These are phyloP conservation scores for Chrysochloris asiatica DNA, from an alignment of 2,113 vertebrate genomes.

Conservation along the genomic window DNA sequence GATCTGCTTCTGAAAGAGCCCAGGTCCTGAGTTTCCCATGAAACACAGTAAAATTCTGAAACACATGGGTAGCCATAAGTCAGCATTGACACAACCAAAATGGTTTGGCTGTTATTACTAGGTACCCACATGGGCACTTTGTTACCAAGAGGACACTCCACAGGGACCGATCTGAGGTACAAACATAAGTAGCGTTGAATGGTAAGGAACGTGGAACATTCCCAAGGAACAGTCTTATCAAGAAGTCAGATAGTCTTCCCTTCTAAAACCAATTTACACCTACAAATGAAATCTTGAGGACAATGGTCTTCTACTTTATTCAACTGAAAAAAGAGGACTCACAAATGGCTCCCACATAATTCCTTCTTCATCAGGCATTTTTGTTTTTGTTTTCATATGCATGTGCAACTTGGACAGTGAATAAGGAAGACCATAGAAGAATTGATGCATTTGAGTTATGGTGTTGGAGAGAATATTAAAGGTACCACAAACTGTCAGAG, in stretches of 20 bases:
- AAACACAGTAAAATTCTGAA: neutral
- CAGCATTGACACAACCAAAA: neutral
- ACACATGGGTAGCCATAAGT: neutral
- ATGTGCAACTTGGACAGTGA: too few relatives aligned
- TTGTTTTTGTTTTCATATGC: too few relatives aligned
- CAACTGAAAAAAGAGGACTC: too few relatives aligned
- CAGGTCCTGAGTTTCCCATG: neutral
- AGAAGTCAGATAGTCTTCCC: neutral
- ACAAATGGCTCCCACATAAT: neutral
- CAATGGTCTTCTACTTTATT: neutral
- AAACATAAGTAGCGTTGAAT: accelerated
- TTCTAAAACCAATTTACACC: neutral
- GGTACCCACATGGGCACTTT: too few relatives aligned
- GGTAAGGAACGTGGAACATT: neutral
- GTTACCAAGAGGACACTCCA: neutral
- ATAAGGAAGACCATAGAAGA: too few relatives aligned
- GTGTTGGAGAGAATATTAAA: too few relatives aligned
- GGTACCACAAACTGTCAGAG: too few relatives aligned
- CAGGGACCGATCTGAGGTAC: neutral
- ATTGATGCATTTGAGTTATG: too few relatives aligned
- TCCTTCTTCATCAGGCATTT: neutral
- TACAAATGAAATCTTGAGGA: neutral
- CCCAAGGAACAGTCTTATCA: neutral
- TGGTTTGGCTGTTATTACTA: neutral
- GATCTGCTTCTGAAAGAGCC: neutral